Conservation (phyloP, 2,113 vertebrate genomes). For the Siniperca chuatsi region DNA sequence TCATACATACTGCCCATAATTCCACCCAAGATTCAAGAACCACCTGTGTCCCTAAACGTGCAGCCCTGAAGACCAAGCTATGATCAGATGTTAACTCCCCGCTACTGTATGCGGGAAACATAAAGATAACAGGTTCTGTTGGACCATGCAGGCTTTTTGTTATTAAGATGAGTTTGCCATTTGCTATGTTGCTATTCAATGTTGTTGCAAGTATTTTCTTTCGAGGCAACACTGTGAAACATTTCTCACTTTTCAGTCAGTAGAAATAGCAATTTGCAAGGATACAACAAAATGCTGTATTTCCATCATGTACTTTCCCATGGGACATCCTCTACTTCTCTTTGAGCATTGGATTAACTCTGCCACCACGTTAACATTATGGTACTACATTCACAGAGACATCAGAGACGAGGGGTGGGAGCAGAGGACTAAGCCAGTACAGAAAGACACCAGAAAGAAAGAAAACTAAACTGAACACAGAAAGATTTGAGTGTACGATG, state of each 20-base stretch:
- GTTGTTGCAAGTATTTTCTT: background rate
- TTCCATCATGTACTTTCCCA: constrained; percentile 50
- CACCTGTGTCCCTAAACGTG: background rate
- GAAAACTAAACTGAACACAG: constrained; percentile 23
- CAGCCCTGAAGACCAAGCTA: background rate
- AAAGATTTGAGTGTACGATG: constrained; percentile 5
- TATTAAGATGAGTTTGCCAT: background rate
- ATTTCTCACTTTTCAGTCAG: background rate
- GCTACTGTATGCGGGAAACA: background rate
- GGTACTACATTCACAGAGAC: constrained; percentile 54
- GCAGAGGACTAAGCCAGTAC: constrained; percentile 20
- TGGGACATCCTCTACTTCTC: constrained; percentile 36
- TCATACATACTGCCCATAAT: background rate
- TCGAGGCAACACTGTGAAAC: background rate
- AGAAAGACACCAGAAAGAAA: constrained; percentile 18
- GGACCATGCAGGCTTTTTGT: background rate
- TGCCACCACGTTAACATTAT: constrained; percentile 54
- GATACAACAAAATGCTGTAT: constrained; percentile 2
- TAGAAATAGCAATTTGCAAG: background rate
- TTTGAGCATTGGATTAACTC: constrained; percentile 57
- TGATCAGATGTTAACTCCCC: background rate
- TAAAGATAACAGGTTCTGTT: background rate
- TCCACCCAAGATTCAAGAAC: constrained; percentile 12
- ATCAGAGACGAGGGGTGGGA: constrained; percentile 33
- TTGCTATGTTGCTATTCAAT: background rate